These are phyloP conservation scores for Trachelus stipa DNA, from an alignment of 2,888 invertebrate species.

Conservation along the genomic window DNA sequence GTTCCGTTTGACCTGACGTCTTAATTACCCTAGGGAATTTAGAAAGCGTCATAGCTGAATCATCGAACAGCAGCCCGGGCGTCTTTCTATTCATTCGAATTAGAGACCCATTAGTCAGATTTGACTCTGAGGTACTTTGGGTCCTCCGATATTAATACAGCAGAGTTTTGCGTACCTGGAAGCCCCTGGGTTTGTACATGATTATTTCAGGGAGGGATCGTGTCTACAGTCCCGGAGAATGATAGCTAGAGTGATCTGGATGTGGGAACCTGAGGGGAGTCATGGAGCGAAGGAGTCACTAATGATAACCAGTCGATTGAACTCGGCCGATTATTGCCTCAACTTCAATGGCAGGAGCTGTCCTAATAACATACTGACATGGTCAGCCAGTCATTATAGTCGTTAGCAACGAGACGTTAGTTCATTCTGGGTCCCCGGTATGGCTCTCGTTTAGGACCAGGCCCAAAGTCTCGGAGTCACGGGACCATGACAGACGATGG, in stretches of 20 bases:
- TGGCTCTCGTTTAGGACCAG: neutral
- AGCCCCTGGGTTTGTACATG: neutral
- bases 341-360: constrained; percentile 8
- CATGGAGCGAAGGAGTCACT: neutral
- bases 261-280: neutral
- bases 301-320: constrained; percentile 3
- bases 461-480: neutral
- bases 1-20: neutral
- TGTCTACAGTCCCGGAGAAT: neutral
- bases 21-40: neutral
- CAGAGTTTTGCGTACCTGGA: neutral
- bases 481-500: neutral
- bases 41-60: neutral
- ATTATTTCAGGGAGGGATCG: neutral
- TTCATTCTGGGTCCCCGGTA: neutral
- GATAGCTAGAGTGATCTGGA: neutral
- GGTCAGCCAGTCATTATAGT: constrained; percentile 9
- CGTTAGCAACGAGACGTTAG: constrained; percentile 12
- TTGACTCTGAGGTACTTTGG: neutral
- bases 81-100: neutral
- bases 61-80: neutral
- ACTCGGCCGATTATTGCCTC: constrained; percentile 1
- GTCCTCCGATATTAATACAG: neutral
- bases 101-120: neutral
- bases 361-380: constrained; percentile 26